Evolutionary conservation across 1,140 invertebrate genomes (phyloP), one percentile per base, ranked within the genome.

Genomic region (Anoplophora glabripennis): DNA sequence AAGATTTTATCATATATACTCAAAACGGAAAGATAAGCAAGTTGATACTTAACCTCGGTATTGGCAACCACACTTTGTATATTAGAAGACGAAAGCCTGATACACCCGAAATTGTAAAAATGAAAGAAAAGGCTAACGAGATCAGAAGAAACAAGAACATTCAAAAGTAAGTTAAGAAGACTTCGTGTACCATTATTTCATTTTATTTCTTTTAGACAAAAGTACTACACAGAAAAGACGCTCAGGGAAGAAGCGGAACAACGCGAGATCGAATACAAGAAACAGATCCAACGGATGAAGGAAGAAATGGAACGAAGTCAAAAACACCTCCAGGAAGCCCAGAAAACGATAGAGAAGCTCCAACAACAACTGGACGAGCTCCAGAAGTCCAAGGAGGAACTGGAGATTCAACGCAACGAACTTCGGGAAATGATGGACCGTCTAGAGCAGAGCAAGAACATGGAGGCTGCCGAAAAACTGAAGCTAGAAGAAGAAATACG

Each of bases 361-460:
- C 94, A 98, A 76, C 91, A 97, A 70, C 94, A 97, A 76, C 82
- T 99, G 48, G 85, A 84, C 70, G 92, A 96, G 72, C 78, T 93
- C 68, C 92, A 94, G 79, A 84, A 86, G 60, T 93, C 96, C 69
- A 98, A 99, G 78, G 93, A 98, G 74, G 92, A 95, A 73, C 79
- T 99, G 34, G 96, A 98, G 78, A 78, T 84, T 66, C 86, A 92
- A 69, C 92, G 96, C 78, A 88, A 88, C 65, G 87, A 89, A 77
- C 76, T 89, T 68, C 87, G 90, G 66, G 86, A 81, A 18, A 95
- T 98, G 91, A 93, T 95, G 88, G 84, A 87, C 60, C 86, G 93
- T 72, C 82, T 98, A 59, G 93, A 96, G 78, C 89, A 85, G 71
- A 83, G 81, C 65, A 85, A 85, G 78, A 87, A 92, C 72, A 89